These are phyloP conservation scores for Megathymus violae DNA, from an alignment of 1,140 invertebrate species.

Conservation along the genomic window DNA sequence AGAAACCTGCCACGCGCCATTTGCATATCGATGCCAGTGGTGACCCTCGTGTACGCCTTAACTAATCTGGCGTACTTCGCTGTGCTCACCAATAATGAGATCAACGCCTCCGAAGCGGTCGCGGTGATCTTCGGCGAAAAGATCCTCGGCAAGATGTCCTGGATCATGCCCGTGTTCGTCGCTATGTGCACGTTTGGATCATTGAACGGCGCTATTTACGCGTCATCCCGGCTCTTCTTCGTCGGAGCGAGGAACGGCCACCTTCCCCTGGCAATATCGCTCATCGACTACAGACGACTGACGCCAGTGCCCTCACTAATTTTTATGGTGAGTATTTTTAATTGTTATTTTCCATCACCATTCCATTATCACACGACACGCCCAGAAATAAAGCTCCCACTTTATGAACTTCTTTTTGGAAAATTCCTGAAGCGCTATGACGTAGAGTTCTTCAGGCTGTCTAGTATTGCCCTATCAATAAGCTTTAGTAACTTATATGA, in stretches of 20 bases:
- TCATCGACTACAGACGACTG: constrained; percentile 92
- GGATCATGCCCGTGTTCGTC: constrained; percentile 95
- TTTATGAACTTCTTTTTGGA: no score
- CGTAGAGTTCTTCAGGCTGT: no score
- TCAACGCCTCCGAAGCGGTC: constrained; percentile 93
- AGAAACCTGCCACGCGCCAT: constrained; percentile 96
- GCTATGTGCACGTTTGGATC: constrained; percentile 95
- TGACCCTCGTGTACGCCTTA: constrained; percentile 94
- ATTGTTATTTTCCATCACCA: no score
- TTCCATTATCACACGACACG: no score
- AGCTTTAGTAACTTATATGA: no score
- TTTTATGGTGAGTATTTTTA: constrained; percentile 90
- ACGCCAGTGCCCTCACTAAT: constrained; percentile 96
- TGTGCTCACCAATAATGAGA: constrained; percentile 91
- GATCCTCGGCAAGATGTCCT: constrained; percentile 90
- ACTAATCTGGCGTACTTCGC: constrained; percentile 96
- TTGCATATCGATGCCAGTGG: constrained; percentile 95
- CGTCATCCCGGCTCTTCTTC: constrained; percentile 94
- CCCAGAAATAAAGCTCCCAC: no score
- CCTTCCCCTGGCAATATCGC: constrained; percentile 93
- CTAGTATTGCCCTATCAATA: no score
- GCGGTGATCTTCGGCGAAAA: constrained; percentile 95
- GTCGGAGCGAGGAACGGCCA: constrained; percentile 96
- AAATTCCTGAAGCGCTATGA: no score
- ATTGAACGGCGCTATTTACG: constrained; percentile 94